Percentiles rank a stretch among this genome's conserved stretches.
Conservation (phyloP, 2,797 vertebrate species). For the Urosaurus nigricauda region DNA sequence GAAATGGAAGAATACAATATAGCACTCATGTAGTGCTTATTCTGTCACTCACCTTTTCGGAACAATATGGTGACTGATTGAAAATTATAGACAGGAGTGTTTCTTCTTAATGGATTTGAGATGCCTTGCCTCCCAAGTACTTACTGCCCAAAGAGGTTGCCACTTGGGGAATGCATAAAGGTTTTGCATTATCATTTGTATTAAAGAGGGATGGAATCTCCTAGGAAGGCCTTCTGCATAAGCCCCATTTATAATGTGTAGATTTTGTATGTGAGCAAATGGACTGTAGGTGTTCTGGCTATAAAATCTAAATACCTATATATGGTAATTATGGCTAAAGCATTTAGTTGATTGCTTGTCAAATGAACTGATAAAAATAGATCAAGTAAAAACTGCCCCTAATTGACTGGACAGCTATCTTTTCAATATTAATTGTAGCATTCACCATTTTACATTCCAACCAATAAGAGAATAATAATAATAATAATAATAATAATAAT, state of each 20-base stretch:
- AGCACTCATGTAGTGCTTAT: conserved; percentile 65
- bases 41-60: conserved; percentile 72
- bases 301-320: neutral
- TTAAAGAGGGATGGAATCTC: conserved; percentile 38
- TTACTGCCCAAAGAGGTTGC: conserved; percentile 55
- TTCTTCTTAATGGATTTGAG: conserved; percentile 66
- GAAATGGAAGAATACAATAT: conserved; percentile 50
- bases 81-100: conserved; percentile 73
- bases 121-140: neutral
- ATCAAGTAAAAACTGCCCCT: conserved; percentile 1
- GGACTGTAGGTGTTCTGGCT: neutral
- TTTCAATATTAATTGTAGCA: neutral
- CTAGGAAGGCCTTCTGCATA: neutral
- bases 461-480: neutral
- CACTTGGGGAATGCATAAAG: conserved; percentile 44
- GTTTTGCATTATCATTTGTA: conserved; percentile 59
- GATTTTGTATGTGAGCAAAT: neutral
- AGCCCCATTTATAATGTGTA: neutral
- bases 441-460: neutral
- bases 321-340: no score
- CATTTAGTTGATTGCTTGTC: neutral
- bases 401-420: neutral
- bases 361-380: neutral
- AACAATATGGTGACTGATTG: conserved; percentile 77
- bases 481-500: no score